phyloP scores from a whole-genome alignment of 2,888 invertebrate species.

The Mesopsocus fuscifrons region DNA sequence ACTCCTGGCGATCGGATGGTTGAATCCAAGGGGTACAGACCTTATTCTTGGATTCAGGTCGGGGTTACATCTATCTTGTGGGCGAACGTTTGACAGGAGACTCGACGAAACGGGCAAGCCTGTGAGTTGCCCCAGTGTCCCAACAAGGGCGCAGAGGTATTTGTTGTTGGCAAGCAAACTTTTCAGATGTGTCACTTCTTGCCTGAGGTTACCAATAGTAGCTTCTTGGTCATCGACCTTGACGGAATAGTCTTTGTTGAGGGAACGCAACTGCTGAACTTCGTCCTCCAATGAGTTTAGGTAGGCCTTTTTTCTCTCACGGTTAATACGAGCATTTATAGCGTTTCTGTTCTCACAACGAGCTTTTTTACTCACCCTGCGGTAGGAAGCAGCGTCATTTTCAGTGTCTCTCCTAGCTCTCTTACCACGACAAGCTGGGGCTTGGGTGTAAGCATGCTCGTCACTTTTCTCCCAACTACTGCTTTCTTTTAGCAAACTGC shows the following conservation, averaged over 20 bases:
- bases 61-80: neutral
- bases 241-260: neutral
- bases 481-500: constrained; percentile 2
- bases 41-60: neutral
- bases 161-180: constrained; percentile 2
- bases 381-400: neutral
- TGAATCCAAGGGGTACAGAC: neutral
- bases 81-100: neutral
- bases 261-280: neutral
- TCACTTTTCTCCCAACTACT: neutral
- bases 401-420: neutral
- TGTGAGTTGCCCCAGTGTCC: neutral
- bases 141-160: neutral
- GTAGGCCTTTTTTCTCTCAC: constrained; percentile 2
- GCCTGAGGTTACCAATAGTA: neutral
- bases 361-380: neutral
- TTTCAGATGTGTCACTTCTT: neutral
- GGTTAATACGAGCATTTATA: neutral
- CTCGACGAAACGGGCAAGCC: constrained; percentile 1
- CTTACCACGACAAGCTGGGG: neutral
- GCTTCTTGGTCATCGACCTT: neutral
- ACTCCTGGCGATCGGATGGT: neutral
- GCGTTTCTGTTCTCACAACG: neutral
- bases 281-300: neutral
- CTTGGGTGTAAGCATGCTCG: neutral